These are phyloP conservation scores for Camponotus vicinus DNA, from an alignment of 1,140 invertebrate genomes.

Conservation along the genomic window DNA sequence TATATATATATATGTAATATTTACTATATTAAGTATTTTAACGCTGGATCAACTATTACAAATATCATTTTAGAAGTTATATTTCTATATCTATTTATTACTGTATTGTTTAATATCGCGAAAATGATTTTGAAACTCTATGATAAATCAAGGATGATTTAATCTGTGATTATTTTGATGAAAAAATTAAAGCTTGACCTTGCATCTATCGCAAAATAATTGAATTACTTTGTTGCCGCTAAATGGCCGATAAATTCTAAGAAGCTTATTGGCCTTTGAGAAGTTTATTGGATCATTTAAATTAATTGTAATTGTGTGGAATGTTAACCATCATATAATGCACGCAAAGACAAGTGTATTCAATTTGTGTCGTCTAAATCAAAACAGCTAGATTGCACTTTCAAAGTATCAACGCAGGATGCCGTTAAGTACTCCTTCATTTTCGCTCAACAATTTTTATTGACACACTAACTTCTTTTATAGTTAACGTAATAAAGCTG, in stretches of 20 bases:
- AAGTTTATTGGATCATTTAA: constrained; percentile 43
- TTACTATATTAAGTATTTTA: background rate
- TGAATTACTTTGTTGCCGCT: background rate
- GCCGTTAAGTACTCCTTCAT: constrained; percentile 51
- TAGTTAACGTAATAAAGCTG: background rate
- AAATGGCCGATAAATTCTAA: background rate
- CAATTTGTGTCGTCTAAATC: constrained; percentile 69
- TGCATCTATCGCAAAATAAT: background rate
- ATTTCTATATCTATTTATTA: background rate
- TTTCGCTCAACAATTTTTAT: constrained; percentile 54
- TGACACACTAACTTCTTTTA: constrained; percentile 66
- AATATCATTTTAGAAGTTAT: background rate
- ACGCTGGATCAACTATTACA: background rate
- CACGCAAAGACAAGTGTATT: constrained; percentile 40
- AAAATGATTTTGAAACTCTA: background rate
- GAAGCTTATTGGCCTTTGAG: constrained; percentile 24
- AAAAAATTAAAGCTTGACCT: background rate
- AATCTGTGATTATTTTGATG: background rate
- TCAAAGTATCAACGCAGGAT: constrained; percentile 56
- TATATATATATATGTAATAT: background rate
- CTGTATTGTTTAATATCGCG: background rate
- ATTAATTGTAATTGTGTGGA: constrained; percentile 44
- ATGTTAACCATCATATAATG: constrained; percentile 64
- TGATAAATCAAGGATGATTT: background rate
- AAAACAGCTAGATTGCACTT: constrained; percentile 66